Evolutionary conservation across 2,797 vertebrate species (phyloP).

Genomic region (Alcedo quadribrachys): DNA sequence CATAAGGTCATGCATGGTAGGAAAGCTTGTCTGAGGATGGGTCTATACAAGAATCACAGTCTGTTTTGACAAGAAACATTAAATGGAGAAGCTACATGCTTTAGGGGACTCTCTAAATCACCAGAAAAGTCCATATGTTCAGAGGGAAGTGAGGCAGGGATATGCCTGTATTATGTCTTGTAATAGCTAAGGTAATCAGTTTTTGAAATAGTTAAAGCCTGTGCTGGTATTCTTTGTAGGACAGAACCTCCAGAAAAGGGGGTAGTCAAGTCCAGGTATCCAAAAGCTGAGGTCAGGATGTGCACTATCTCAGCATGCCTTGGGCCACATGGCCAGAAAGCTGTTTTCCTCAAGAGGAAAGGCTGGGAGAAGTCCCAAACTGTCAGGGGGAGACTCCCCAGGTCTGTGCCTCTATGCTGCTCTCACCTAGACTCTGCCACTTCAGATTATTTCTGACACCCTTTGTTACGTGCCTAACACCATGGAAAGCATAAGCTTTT

Average conservation of each 20-base stretch:
- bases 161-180: background rate
- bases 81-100: background rate
- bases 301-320: background rate
- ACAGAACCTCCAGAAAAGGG: background rate
- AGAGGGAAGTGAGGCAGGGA: background rate
- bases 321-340: background rate
- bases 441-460: background rate
- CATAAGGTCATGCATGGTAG: background rate
- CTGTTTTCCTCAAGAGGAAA: background rate
- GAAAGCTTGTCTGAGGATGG: background rate
- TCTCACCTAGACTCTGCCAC: rapidly evolving
- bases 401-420: background rate
- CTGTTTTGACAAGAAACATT: background rate
- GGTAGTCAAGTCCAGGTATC: background rate
- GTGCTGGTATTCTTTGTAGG: background rate
- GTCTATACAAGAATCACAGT: background rate
- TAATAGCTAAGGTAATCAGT: background rate
- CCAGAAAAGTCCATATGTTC: background rate
- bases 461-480: rapidly evolving
- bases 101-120: background rate
- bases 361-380: background rate
- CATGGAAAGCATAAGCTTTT: background rate
- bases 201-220: background rate
- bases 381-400: background rate
- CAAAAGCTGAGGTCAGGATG: background rate